These are phyloP conservation scores for Onychostoma macrolepis DNA, from an alignment of 2,113 vertebrate species.

Conservation along the genomic window DNA sequence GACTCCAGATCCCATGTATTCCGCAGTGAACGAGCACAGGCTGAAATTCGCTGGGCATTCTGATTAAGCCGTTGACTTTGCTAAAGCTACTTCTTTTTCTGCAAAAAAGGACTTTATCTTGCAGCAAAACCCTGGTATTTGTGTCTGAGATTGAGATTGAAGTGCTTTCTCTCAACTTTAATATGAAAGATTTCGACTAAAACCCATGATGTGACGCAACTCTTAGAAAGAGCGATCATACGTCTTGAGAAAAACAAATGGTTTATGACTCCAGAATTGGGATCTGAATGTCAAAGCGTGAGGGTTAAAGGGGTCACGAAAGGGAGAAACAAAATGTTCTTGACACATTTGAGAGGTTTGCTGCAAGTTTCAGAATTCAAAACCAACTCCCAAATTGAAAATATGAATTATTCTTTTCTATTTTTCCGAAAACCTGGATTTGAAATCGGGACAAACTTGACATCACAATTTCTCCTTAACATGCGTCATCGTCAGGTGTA, in stretches of 20 bases:
- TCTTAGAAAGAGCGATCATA: conserved; percentile 57
- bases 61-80: conserved; percentile 59
- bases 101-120: neutral
- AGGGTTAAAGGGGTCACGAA: neutral
- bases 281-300: neutral
- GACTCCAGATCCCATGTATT: conserved; percentile 25
- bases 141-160: conserved; percentile 62
- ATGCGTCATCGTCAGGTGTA: too few species aligned
- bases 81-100: neutral
- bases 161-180: conserved; percentile 45
- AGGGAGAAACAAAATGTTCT: neutral
- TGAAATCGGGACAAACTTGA: neutral
- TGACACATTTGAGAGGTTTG: neutral
- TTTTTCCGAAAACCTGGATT: too few species aligned
- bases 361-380: neutral
- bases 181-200: conserved; percentile 74
- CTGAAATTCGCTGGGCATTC: conserved; percentile 31
- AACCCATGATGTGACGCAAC: conserved; percentile 61
- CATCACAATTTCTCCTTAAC: neutral
- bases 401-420: too few species aligned
- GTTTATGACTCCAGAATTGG: conserved; percentile 20
- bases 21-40: conserved; percentile 38
- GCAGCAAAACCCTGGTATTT: conserved; percentile 65
- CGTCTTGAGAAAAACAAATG: conserved; percentile 52
- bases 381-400: too few species aligned